Percentiles rank a stretch among this genome's conserved stretches.
Conservation (phyloP, 2,797 vertebrate species). For the Halcyon smyrnensis region DNA sequence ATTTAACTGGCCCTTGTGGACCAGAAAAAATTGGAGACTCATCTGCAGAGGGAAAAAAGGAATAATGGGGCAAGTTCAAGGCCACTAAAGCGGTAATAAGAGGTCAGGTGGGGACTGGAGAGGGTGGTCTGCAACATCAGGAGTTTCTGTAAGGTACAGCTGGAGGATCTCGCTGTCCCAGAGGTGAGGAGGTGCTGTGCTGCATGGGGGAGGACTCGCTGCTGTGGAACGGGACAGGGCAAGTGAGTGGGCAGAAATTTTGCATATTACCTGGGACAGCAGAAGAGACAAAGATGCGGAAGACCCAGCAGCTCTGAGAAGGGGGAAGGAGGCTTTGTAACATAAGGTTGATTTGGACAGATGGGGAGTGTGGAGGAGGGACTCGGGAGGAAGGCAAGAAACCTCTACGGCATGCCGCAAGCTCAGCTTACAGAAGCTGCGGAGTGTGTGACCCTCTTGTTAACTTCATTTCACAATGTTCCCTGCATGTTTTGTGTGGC, state of each 20-base stretch:
- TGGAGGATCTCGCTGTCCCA: not conserved
- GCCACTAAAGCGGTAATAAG: not conserved
- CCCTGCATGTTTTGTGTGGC: slow-evolving; percentile 49
- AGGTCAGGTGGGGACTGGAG: not conserved
- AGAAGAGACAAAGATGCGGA: not conserved
- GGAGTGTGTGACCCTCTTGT: slow-evolving; percentile 47
- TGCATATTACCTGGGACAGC: not conserved
- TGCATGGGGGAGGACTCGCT: accelerated
- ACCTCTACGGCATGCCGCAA: not conserved
- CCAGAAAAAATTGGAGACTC: not conserved
- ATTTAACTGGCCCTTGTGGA: not conserved
- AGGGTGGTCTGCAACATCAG: not conserved
- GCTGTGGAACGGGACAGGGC: not conserved
- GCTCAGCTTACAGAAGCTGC: slow-evolving; percentile 58
- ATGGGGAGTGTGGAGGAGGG: not conserved
- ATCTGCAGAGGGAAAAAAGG: not conserved
- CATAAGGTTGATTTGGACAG: not conserved
- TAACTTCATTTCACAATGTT: slow-evolving; percentile 67
- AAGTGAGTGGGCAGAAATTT: not conserved
- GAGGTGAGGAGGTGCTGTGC: not conserved
- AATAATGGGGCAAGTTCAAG: not conserved
- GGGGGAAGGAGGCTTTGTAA: not conserved
- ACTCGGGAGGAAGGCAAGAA: not conserved
- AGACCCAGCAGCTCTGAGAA: not conserved
- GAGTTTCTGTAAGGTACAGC: not conserved